Percentiles rank a stretch among this genome's conserved stretches.
Evolutionary conservation across 2,797 vertebrate species (phyloP).

Genomic region (Tragopan temminckii): DNA sequence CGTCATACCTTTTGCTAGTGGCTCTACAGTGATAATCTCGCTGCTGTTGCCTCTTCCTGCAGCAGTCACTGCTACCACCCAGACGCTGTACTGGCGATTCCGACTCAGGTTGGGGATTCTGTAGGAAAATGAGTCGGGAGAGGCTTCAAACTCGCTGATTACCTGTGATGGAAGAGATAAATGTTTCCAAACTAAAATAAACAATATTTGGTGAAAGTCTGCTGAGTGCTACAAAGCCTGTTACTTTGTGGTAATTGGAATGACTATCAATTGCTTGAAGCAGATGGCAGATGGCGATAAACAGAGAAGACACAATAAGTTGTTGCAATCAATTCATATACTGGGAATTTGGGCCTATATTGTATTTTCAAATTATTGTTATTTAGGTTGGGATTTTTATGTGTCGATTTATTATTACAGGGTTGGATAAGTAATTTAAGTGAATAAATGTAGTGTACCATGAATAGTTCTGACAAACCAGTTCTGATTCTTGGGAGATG

Average conservation of each 20-base stretch:
- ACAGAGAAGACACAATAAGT: not conserved
- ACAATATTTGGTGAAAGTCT: not conserved
- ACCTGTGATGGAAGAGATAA: slow-evolving; percentile 88
- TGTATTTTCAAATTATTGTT: slow-evolving; percentile 4
- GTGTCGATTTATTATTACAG: not conserved
- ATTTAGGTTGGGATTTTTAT: not conserved
- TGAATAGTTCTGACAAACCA: not conserved
- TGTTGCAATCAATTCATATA: not conserved
- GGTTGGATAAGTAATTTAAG: not conserved
- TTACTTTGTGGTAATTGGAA: not conserved
- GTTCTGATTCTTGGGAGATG: not conserved
- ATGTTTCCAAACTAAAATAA: slow-evolving; percentile 76
- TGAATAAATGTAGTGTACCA: not conserved
- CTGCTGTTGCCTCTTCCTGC: slow-evolving; percentile 97
- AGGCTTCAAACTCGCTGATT: slow-evolving; percentile 98
- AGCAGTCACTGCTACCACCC: slow-evolving; percentile 97
- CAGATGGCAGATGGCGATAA: slow-evolving; percentile 10
- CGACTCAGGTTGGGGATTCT: slow-evolving; percentile 94
- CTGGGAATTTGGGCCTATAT: not conserved
- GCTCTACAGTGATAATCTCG: slow-evolving; percentile 96
- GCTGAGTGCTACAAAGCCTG: not conserved
- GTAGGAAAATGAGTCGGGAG: slow-evolving; percentile 94
- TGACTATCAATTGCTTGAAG: not conserved
- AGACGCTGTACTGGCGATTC: slow-evolving; percentile 96
- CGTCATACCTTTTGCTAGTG: slow-evolving; percentile 91